Evolutionary conservation across 1,140 invertebrate genomes (phyloP).

Genomic region (Lasioglossum albipes): DNA sequence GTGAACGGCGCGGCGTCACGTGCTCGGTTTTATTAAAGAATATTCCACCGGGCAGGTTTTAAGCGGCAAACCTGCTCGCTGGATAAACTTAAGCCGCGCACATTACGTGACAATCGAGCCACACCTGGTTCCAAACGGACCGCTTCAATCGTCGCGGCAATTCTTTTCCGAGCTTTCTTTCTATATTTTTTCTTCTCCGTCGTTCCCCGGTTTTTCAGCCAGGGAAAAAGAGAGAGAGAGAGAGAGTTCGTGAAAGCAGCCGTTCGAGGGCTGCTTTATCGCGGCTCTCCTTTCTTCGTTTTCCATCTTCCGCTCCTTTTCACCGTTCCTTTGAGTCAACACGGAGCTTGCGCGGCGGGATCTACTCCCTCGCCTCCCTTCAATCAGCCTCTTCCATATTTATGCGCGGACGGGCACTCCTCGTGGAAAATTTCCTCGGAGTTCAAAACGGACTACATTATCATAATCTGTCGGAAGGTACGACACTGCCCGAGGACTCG

Average conservation of each 20-base stretch:
- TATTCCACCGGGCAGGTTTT: conserved; percentile 20
- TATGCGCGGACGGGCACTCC: conserved; percentile 56
- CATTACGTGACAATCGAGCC: conserved; percentile 46
- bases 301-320: conserved; percentile 44
- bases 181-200: too few species aligned
- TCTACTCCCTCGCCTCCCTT: conserved; percentile 58
- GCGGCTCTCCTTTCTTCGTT: conserved; percentile 24
- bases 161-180: background rate
- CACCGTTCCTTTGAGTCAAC: conserved; percentile 51
- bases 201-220: too few species aligned
- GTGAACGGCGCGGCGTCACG: background rate
- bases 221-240: too few species aligned
- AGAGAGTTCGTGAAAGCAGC: conserved; percentile 13
- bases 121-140: conserved; percentile 49
- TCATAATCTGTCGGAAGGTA: conserved; percentile 66
- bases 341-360: conserved; percentile 42
- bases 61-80: conserved; percentile 22
- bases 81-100: conserved; percentile 41
- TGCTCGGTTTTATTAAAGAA: conserved; percentile 40
- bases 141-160: conserved; percentile 28
- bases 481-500: conserved; percentile 47
- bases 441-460: conserved; percentile 69
- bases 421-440: conserved; percentile 61
- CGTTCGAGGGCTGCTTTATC: conserved; percentile 15
- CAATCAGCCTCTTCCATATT: conserved; percentile 71